Evolutionary conservation across 2,888 invertebrate species (phyloP).

Genomic region (Cephus pulcher): DNA sequence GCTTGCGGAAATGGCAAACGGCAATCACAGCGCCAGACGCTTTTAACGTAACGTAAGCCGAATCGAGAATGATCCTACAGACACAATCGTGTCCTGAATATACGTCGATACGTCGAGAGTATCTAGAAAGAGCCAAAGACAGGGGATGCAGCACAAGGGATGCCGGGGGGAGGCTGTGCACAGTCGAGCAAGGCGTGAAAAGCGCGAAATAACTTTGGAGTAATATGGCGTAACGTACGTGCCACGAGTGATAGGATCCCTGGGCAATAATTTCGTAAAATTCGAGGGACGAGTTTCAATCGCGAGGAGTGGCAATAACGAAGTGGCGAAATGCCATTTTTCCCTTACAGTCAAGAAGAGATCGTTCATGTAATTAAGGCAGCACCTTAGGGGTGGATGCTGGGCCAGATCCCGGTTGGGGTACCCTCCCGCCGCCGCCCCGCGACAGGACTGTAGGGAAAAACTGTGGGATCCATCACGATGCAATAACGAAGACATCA

Average conservation of each 20-base stretch:
- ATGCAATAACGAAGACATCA: conserved; percentile 59
- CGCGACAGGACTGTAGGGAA: conserved; percentile 9
- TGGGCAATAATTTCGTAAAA: background rate
- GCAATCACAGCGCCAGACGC: conserved; percentile 37
- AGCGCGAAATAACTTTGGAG: background rate
- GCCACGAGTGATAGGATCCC: background rate
- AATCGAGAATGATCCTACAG: conserved; percentile 31
- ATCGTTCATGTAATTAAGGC: conserved; percentile 8
- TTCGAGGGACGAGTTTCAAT: background rate
- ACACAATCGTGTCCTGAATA: background rate
- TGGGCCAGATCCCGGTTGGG: background rate
- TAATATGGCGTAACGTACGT: background rate
- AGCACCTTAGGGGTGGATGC: background rate
- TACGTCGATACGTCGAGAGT: background rate
- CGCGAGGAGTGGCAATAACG: conserved; percentile 8
- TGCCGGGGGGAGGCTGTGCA: background rate
- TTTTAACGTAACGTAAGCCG: conserved; percentile 36
- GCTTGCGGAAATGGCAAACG: conserved; percentile 34
- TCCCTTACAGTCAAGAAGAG: conserved; percentile 4
- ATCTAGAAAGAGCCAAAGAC: background rate
- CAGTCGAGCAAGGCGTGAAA: background rate
- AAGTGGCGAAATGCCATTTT: background rate
- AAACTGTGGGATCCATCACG: conserved; percentile 36
- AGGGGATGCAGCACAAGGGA: background rate
- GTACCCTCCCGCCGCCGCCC: background rate